Base-by-base conservation (phyloP, 2,113 vertebrate genomes). In the Aegithalos caudatus region DNA sequence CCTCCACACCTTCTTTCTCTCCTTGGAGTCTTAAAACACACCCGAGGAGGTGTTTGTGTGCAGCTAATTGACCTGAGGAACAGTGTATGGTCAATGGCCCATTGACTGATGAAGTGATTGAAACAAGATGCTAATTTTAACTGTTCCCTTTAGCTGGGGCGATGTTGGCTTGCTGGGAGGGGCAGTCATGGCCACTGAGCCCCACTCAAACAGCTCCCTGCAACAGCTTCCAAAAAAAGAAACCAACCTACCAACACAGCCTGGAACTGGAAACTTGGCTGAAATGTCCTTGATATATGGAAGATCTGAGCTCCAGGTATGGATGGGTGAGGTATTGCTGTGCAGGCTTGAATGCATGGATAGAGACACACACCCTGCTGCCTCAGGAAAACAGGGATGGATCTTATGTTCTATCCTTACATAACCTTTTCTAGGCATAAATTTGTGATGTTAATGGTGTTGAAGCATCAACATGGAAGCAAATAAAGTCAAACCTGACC, bases 121-220 rank as follows among this genome's bases (percentile, higher is more conserved):
- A 74, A 96, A 92, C 72, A 61, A 83, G 80, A 80, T 42, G 76
- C 51, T 76, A 28, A 78, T 88, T 90, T 83, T 78, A 81, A 86
- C 60, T 14, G 25, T 7, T 94, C 23, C 8, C 6, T 23, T 86
- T 60, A 21, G 60, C 40, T 44, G 17, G 27, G 44, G 47, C 64
- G 58, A 18, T 27, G 27, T 2, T 51, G 82, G 51, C 71, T 77
- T 8, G 11, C 67, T 67, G 48, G 33, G 61, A 83, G 45, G 28
- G 42, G 29, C 17, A 80, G 10, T 45, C 38, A 10, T 2, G 16
- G 21, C 76, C 2, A 9, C 62, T 11, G 56, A 66, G 44, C 50
- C 31, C 51, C 77, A 1, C 48, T 54, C 44, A 58, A 77, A 70
- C 27, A 83, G 50, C 28, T 82, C 60, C 57, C 64, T 44, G 47